Evolutionary conservation across 30 jellyfish, hydroid and myxozoan species (phyloP), one percentile per base, ranked within the genome.

Genomic region (Hydra vulgaris): DNA sequence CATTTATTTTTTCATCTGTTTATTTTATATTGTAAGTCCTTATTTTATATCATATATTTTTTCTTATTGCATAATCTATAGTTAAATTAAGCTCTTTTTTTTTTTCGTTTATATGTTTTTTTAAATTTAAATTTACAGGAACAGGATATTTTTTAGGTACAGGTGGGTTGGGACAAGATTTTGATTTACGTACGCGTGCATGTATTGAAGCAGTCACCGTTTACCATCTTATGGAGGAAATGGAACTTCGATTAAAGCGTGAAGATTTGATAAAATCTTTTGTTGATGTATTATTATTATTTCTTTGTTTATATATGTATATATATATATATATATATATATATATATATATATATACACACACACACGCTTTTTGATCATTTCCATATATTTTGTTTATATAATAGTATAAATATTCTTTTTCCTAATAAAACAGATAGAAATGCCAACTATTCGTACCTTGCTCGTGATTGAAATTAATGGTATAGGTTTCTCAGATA

Each of bases 401-500:
- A n/a, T n/a, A n/a, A n/a, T n/a, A n/a, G n/a, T n/a, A n/a, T n/a
- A n/a, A n/a, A n/a, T n/a, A n/a, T n/a, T n/a, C n/a, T n/a, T n/a
- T n/a, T n/a, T n/a, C n/a, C n/a, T n/a, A n/a, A n/a, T n/a, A n/a
- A n/a, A n/a, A 52, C 74, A 92, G 98, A 78, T 82, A 68, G 98
- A 92, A 77, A 92, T 92, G 98, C 98, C 96, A 8, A 77, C 89
- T 24, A 80, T 73, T 18, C 87, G 79, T 52, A 84, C 87, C 20
- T 85, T 92, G 23, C 92, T 90, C 25, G 73, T 79, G 21, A 75
- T 92, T 87, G 96, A 92, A 70, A 3, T 82, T 18, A 71, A 81
- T 74, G 98, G 98, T 0, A 87, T 92, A 55, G 98, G 96, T 7
- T 87, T 92, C 54, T 92, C 96, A 8, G 81, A 82, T 15, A 83